Evolutionary conservation across 2,797 vertebrate species (phyloP).

Genomic region (Melopsittacus undulatus): DNA sequence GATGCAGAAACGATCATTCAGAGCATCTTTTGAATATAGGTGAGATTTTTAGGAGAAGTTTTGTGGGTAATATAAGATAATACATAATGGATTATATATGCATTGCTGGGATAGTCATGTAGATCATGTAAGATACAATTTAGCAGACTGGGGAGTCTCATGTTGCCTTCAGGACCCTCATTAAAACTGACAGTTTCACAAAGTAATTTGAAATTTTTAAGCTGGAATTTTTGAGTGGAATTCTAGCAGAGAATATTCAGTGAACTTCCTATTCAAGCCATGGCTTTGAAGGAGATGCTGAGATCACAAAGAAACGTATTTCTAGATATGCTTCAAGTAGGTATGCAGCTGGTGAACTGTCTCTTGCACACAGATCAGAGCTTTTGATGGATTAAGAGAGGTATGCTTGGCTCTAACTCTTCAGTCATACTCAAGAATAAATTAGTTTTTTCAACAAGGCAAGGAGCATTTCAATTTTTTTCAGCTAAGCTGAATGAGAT

Average conservation of each 20-base stretch:
- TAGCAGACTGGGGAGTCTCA: not conserved
- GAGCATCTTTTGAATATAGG: not conserved
- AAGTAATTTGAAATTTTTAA: not conserved
- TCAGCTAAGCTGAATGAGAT: not conserved
- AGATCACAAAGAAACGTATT: not conserved
- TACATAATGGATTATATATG: not conserved
- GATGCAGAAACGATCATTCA: not conserved
- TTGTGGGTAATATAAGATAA: not conserved
- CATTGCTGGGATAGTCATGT: not conserved
- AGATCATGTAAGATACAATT: not conserved
- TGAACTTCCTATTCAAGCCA: not conserved
- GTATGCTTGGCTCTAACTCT: not conserved
- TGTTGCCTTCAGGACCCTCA: not conserved
- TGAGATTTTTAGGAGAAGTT: not conserved
- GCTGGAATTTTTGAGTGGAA: not conserved
- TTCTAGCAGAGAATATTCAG: not conserved
- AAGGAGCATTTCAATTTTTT: not conserved
- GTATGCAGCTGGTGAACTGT: not conserved
- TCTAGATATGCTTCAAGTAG: not conserved
- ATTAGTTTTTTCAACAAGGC: not conserved
- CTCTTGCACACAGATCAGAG: not conserved
- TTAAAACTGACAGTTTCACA: not conserved
- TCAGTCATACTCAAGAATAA: not conserved
- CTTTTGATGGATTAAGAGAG: not conserved
- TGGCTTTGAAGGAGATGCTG: not conserved